Evolutionary conservation across 2,888 invertebrate genomes (phyloP), one percentile per base, ranked within the genome.

Genomic region (Ennomos erosarius): DNA sequence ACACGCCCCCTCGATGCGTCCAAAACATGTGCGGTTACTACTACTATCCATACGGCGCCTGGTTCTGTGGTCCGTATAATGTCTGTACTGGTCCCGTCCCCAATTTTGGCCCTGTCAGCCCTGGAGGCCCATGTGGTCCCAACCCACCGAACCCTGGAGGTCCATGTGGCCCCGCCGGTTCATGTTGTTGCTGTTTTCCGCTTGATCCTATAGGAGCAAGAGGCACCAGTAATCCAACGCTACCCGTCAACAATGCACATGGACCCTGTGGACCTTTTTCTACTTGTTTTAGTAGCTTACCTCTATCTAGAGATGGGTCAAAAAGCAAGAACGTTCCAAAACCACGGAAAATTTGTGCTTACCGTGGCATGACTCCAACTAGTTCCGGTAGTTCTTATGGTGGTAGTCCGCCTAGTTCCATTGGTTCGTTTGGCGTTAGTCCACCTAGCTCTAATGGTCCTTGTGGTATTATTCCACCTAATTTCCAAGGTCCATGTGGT

Each of bases 41-140:
- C 56, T 85, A 88, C 59, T 88, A 88, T 48, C 88, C 88, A 0
- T 84, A 87, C 44, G 87, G 87, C 3, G 79, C 71, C 39, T 88
- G 88, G 88, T 87, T 85, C 65, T 86, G 87, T 46, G 86, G 88
- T 0, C 87, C 88, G 0, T 88, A 88, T 64, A 85, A 87, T 50
- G 82, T 84, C 37, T 9, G 42, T 0, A 47, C 71, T 0, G 80
- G 80, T 5, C 71, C 73, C 2, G 81, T 82, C 55, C 46, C 64
- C 10, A 40, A 42, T 11, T 11, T 43, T 34, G 57, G 61, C n/a
- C 56, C 60, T 37, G 53, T 62, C 10, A 50, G 34, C 11, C 82
- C 84, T 0, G 71, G 76, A 0, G 74, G 75, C 0, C 67, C 72
- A 0, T 71, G 74, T 36, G 62, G 70, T 33, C 48, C 59, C 5